Conservation (phyloP, 2,113 vertebrate species). For the Erpornis zantholeuca region DNA sequence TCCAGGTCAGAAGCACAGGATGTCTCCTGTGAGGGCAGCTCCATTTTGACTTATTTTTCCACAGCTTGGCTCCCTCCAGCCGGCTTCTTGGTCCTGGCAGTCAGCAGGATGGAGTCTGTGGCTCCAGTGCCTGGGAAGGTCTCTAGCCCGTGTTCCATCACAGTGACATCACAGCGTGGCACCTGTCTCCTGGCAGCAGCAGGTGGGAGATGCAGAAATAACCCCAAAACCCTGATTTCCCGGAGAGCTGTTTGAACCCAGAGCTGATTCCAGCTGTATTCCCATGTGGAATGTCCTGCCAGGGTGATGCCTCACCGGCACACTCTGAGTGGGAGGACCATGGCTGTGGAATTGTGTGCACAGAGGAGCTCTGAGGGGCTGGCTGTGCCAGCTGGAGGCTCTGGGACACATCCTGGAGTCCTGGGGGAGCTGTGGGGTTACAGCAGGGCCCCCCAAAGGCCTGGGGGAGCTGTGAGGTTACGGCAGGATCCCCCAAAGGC, state of each 20-base stretch:
- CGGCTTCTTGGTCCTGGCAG: background rate
- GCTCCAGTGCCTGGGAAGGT: background rate
- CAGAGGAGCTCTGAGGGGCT: background rate
- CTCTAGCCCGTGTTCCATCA: background rate
- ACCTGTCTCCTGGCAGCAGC: background rate
- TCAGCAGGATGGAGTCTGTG: background rate
- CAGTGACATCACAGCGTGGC: background rate
- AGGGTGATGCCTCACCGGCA: no score
- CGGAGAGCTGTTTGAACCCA: background rate
- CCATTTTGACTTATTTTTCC: background rate
- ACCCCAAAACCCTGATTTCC: background rate
- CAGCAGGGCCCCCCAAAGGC: no score
- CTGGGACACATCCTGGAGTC: background rate
- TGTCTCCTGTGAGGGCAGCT: background rate
- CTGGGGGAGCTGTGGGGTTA: background rate
- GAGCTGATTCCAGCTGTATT: background rate
- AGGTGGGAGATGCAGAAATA: background rate
- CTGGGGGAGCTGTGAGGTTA: no score
- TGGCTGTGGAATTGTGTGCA: background rate
- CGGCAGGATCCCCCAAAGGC: no score
- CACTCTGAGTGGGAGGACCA: rapidly evolving
- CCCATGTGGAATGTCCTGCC: background rate
- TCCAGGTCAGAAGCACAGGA: background rate
- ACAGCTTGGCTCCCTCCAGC: background rate
- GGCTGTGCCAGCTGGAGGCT: background rate